phyloP scores from a whole-genome alignment of 37 sponge, comb jelly and placozoan species.

The Theonella swinhoei region DNA sequence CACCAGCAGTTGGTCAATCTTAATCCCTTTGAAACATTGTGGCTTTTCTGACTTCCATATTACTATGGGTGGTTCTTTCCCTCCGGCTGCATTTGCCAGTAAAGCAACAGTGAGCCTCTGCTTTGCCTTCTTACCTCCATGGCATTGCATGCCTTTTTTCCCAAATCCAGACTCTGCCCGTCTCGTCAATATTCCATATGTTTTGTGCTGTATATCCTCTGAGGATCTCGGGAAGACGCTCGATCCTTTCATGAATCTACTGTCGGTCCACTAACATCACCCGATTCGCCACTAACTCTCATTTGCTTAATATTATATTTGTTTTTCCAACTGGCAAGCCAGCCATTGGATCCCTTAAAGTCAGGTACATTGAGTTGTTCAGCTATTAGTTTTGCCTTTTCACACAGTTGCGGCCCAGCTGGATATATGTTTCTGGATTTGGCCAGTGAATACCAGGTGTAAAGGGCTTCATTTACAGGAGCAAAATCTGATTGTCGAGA shows the following conservation, averaged over 20 bases:
- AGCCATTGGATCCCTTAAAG: slow-evolving; percentile 61
- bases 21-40: slow-evolving; percentile 47
- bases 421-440: slow-evolving; percentile 36
- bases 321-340: slow-evolving; percentile 57
- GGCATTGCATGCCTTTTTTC: slow-evolving; percentile 24
- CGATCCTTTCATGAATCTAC: slow-evolving; percentile 53
- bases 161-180: slow-evolving; percentile 59
- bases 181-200: slow-evolving; percentile 35
- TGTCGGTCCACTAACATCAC: slow-evolving; percentile 56
- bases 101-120: slow-evolving; percentile 62
- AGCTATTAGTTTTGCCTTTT: slow-evolving; percentile 47
- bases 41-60: slow-evolving; percentile 30
- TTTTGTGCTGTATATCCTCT: slow-evolving; percentile 14
- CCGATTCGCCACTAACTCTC: slow-evolving; percentile 49
- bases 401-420: slow-evolving; percentile 37
- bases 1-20: slow-evolving; percentile 11
- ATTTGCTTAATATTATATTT: slow-evolving; percentile 37
- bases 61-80: slow-evolving; percentile 37
- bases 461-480: slow-evolving; percentile 47
- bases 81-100: slow-evolving; percentile 63
- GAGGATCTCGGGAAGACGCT: slow-evolving; percentile 49
- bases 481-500: slow-evolving; percentile 21
- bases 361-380: slow-evolving; percentile 35
- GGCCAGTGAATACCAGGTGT: slow-evolving; percentile 52
- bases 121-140: slow-evolving; percentile 68